These are phyloP conservation scores for Athetis lepigone DNA, from an alignment of 2,888 invertebrate species.

Conservation along the genomic window DNA sequence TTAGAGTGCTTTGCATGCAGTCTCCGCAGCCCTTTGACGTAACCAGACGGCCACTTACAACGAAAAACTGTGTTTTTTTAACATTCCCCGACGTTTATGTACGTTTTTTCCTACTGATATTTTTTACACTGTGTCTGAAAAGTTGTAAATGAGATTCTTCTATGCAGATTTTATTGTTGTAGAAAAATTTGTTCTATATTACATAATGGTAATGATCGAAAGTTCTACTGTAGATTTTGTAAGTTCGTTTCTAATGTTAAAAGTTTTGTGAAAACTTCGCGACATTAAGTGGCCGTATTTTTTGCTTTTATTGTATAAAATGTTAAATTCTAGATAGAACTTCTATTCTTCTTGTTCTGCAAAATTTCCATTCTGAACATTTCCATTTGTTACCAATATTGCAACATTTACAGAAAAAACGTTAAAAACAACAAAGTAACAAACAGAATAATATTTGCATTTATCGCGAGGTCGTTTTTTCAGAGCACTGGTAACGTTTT, in stretches of 20 bases:
- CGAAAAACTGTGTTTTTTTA: constrained; percentile 78
- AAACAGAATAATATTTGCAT: constrained; percentile 5
- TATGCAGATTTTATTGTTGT: constrained; percentile 51
- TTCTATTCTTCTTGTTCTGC: background rate
- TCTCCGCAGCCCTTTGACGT: constrained; percentile 78
- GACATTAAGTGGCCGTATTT: constrained; percentile 1
- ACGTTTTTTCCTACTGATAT: constrained; percentile 65
- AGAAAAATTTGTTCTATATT: constrained; percentile 18
- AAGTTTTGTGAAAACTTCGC: constrained; percentile 14
- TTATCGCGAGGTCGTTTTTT: constrained; percentile 15
- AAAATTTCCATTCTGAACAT: background rate
- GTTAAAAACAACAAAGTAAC: constrained; percentile 10
- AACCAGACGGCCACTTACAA: constrained; percentile 84
- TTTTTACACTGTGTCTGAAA: constrained; percentile 67
- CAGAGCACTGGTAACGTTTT: constrained; percentile 10
- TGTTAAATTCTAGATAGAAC: background rate
- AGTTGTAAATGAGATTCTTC: constrained; percentile 71
- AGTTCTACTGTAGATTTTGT: constrained; percentile 38
- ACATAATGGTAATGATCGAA: constrained; percentile 17
- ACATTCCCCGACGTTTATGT: constrained; percentile 72
- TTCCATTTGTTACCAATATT: constrained; percentile 12
- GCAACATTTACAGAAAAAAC: constrained; percentile 5
- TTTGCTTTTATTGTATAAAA: background rate
- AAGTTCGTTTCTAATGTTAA: constrained; percentile 28
- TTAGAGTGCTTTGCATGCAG: constrained; percentile 76